These are phyloP conservation scores for Cantharis flavilabris DNA, from an alignment of 2,888 invertebrate genomes.

Conservation along the genomic window DNA sequence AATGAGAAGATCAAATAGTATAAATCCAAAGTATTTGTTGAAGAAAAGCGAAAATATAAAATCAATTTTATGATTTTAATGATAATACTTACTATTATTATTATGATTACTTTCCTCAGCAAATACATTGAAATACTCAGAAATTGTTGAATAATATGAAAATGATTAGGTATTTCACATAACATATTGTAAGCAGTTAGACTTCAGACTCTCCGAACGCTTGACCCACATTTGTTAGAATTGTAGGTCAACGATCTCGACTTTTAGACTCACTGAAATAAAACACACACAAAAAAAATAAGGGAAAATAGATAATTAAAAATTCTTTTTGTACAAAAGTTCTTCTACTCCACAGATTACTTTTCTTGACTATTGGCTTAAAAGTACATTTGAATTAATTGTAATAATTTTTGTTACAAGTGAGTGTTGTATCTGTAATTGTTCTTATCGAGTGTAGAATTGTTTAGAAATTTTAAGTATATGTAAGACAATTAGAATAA, in stretches of 20 bases:
- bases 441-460: slow-evolving; percentile 30
- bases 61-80: no score
- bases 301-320: background rate
- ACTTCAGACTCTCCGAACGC: background rate
- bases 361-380: slow-evolving; percentile 42
- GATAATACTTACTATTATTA: no score
- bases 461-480: slow-evolving; percentile 12
- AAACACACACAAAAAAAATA: background rate
- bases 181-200: background rate
- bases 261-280: background rate
- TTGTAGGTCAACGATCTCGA: background rate
- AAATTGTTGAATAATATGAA: background rate
- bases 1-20: background rate
- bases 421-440: slow-evolving; percentile 50
- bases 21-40: background rate
- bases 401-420: slow-evolving; percentile 44
- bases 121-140: no score
- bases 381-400: slow-evolving; percentile 41
- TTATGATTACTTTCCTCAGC: background rate
- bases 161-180: background rate
- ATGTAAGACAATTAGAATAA: slow-evolving; percentile 19
- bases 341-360: background rate
- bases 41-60: background rate
- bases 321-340: background rate
- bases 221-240: background rate